These are phyloP conservation scores for Bubo blakistoni DNA, from an alignment of 2,113 vertebrate species.

Conservation along the genomic window DNA sequence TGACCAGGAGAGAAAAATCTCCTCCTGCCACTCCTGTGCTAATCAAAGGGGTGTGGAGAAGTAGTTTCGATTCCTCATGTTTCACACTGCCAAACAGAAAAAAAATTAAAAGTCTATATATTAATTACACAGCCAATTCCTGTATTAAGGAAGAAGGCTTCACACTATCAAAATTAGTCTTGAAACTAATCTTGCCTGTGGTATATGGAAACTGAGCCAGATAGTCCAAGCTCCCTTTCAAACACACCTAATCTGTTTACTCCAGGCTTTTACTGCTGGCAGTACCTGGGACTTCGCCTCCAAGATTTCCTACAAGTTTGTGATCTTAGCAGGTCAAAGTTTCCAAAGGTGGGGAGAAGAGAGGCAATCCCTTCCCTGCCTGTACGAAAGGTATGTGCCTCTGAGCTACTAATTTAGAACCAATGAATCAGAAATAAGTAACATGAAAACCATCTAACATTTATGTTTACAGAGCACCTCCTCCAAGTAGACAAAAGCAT, in stretches of 20 bases:
- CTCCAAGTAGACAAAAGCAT: slow-evolving; percentile 36
- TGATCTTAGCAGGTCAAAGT: slow-evolving; percentile 54
- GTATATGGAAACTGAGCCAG: not conserved
- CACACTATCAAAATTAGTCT: not conserved
- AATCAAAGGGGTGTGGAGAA: slow-evolving; percentile 53
- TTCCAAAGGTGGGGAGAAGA: not conserved
- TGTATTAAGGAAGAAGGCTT: not conserved
- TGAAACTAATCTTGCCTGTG: not conserved
- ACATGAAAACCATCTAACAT: not conserved
- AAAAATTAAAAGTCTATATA: not conserved
- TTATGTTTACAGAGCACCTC: slow-evolving; percentile 18
- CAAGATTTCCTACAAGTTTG: slow-evolving; percentile 20
- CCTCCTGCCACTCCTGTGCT: slow-evolving; percentile 55
- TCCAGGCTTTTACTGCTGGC: not conserved
- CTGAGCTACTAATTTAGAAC: slow-evolving; percentile 25
- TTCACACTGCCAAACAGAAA: not conserved
- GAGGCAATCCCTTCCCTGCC: not conserved
- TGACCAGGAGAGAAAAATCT: slow-evolving; percentile 44
- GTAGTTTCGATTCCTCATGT: not conserved
- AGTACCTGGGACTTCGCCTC: not conserved
- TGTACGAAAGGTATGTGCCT: not conserved
- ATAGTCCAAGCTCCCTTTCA: not conserved
- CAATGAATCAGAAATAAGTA: slow-evolving; percentile 29
- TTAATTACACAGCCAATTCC: not conserved
- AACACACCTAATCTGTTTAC: not conserved